These are phyloP conservation scores for Oreochromis spilurus DNA, from an alignment of 2,113 vertebrate species.

Conservation along the genomic window DNA sequence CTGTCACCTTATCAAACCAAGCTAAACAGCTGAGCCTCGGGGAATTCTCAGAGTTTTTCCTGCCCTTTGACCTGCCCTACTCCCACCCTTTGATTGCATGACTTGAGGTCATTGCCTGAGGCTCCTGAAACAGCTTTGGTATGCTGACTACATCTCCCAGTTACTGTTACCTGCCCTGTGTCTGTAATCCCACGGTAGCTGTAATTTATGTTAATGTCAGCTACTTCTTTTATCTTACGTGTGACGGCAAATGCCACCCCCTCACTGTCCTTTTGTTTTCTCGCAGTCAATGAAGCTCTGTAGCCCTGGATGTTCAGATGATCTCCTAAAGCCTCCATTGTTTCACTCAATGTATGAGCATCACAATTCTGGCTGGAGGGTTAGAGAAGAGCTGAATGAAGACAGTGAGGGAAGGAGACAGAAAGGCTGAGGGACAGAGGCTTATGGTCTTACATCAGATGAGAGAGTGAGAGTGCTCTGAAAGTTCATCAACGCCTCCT, in stretches of 20 bases:
- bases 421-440: not conserved
- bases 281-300: constrained; percentile 76
- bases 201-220: constrained; percentile 11
- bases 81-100: constrained; percentile 30
- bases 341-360: constrained; percentile 76
- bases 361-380: constrained; percentile 56
- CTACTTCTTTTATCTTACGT: constrained; percentile 5
- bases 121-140: not conserved
- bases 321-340: constrained; percentile 75
- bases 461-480: not conserved
- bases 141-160: not conserved
- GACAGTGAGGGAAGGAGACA: not conserved
- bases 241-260: not conserved
- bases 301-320: constrained; percentile 65
- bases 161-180: not conserved
- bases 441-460: not conserved
- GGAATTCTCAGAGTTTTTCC: not conserved
- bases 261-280: constrained; percentile 1
- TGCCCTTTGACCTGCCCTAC: constrained; percentile 19
- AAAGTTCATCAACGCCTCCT: not conserved
- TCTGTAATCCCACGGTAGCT: not conserved
- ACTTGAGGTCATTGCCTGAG: not conserved
- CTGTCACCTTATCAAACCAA: not conserved
- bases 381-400: not conserved
- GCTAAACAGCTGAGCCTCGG: not conserved